A percentile compares a stretch with the other conserved stretches of the same genome.
Evolutionary conservation across 2,888 invertebrate species (phyloP).

Genomic region (Coelogynopora nodosa): DNA sequence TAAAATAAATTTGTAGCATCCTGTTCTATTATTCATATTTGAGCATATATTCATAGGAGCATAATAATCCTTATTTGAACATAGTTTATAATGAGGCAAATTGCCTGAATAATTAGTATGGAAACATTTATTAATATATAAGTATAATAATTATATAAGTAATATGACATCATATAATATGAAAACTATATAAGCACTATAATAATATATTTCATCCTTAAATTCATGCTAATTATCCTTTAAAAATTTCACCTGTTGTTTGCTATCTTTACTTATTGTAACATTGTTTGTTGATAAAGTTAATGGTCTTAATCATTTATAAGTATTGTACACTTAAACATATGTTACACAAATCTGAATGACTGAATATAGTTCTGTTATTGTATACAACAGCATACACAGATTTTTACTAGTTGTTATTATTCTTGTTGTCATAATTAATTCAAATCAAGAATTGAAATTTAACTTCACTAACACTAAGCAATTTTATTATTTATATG

Average conservation of each 20-base stretch:
- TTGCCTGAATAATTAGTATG: too few species aligned
- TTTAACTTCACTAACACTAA: too few species aligned
- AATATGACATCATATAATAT: neutral
- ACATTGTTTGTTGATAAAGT: neutral
- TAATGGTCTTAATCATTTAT: neutral
- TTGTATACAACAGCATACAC: neutral
- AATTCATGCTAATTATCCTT: neutral
- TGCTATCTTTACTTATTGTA: neutral
- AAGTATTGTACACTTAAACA: neutral
- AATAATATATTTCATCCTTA: neutral
- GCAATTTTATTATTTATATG: too few species aligned
- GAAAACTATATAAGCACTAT: neutral
- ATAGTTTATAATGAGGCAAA: too few species aligned
- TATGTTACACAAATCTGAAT: neutral
- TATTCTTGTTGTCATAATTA: neutral
- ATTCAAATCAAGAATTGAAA: neutral
- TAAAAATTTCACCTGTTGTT: neutral
- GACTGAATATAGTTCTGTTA: neutral
- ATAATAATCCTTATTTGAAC: too few species aligned
- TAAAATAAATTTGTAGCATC: neutral
- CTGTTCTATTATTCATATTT: too few species aligned
- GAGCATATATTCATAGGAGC: too few species aligned
- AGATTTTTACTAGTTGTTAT: neutral
- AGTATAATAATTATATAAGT: too few species aligned
- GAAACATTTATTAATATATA: too few species aligned